Evolutionary conservation across 1,140 invertebrate species (phyloP).

Genomic region (Himalopsyche phryganea): DNA sequence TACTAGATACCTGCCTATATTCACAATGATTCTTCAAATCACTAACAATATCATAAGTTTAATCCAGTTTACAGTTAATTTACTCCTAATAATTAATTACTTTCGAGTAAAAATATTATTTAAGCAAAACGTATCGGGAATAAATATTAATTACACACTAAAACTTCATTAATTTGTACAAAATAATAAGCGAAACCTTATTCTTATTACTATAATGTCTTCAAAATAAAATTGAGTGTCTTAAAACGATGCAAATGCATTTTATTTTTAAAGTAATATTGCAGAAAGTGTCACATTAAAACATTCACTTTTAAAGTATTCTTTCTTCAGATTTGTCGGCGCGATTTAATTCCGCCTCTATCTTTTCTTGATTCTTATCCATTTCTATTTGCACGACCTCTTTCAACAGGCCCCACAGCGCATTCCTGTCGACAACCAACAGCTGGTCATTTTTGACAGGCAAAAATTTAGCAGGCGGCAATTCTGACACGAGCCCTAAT

Average conservation of each 20-base stretch:
- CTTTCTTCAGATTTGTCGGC: conserved; percentile 5
- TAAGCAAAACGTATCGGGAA: no score
- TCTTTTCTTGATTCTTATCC: conserved; percentile 33
- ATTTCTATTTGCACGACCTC: conserved; percentile 45
- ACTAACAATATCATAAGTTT: not conserved
- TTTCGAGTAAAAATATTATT: no score
- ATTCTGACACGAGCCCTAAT: conserved; percentile 34
- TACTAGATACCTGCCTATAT: no score
- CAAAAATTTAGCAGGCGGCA: conserved; percentile 41
- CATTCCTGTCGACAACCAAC: conserved; percentile 56
- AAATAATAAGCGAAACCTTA: no score
- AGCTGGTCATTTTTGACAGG: conserved; percentile 55
- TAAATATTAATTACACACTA: no score
- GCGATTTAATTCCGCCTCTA: conserved; percentile 18
- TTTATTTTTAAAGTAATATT: not conserved
- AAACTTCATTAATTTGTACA: no score
- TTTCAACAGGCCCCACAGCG: conserved; percentile 58
- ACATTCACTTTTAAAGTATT: conserved; percentile 12
- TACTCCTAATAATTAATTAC: no score
- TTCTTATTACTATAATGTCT: no score
- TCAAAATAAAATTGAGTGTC: not conserved
- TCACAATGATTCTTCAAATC: no score
- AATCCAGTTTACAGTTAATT: no score
- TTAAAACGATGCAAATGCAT: not conserved
- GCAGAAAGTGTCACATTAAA: not conserved